Percentiles rank a stretch among this genome's conserved stretches.
Conservation (phyloP, 2,888 invertebrate genomes). For the Pheosia tremula region DNA sequence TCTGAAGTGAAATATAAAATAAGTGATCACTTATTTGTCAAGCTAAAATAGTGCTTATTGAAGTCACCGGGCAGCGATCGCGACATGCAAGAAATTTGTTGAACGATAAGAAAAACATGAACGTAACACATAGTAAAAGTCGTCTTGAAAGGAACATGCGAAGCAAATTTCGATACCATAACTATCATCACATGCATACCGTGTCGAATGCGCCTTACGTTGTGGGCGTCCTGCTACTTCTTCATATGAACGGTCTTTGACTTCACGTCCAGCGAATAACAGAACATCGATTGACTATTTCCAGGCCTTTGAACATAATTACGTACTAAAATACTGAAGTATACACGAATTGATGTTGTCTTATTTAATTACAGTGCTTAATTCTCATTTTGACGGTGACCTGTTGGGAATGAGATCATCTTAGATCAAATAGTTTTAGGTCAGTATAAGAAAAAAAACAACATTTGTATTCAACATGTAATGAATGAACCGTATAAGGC, state of each 20-base stretch:
- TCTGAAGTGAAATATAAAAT: background rate
- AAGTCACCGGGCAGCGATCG: background rate
- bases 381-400: slow-evolving; percentile 40
- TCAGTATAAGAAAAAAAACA: slow-evolving; percentile 38
- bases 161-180: slow-evolving; percentile 44
- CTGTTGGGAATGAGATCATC: slow-evolving; percentile 43
- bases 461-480: slow-evolving; percentile 43
- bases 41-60: background rate
- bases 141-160: slow-evolving; percentile 42
- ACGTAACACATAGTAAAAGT: slow-evolving; percentile 27
- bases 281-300: slow-evolving; percentile 64
- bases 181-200: slow-evolving; percentile 59
- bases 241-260: slow-evolving; percentile 66
- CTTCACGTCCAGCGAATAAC: slow-evolving; percentile 57
- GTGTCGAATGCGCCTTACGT: slow-evolving; percentile 65
- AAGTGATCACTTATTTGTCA: background rate
- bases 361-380: slow-evolving; percentile 45
- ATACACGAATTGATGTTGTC: slow-evolving; percentile 50
- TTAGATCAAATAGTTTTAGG: slow-evolving; percentile 43
- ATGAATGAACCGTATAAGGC: slow-evolving; percentile 50
- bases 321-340: slow-evolving; percentile 44
- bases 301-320: slow-evolving; percentile 54
- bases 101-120: slow-evolving; percentile 27
- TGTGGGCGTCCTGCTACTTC: slow-evolving; percentile 51
- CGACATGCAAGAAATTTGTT: background rate